Evolutionary conservation across 2,888 invertebrate species (phyloP), one percentile per base, ranked within the genome.

Genomic region (Allolobophora icterica): DNA sequence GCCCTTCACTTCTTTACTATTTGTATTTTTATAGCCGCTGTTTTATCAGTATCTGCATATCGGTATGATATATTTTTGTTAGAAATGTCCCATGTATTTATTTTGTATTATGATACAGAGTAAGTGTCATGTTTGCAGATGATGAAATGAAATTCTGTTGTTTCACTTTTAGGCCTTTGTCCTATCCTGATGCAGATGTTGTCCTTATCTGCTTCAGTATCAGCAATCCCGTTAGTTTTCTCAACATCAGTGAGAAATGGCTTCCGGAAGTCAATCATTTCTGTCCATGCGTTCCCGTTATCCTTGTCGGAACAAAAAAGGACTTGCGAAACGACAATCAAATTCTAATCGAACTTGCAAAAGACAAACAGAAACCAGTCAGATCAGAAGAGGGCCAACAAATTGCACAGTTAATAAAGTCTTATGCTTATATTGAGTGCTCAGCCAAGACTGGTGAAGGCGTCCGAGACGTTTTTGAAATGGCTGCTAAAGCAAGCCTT

Each of bases 221-320:
- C 95, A 99, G 99, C 96, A 99, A 98, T 95, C 99, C 99, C 5
- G 99, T 99, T 96, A 99, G 99, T 94, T 96, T 99, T 96, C 99
- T 99, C 96, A 99, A 99, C 96, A 99, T 99, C 96, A 98, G 98
- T 93, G 99, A 99, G 96, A 99, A 99, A 96, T 99, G 99, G 99
- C 98, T 98, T 93, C 99, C 99, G 90, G 99, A 99, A 96, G 96
- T 96, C 91, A 95, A 96, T 92, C 99, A 99, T 96, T 99, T 99
- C 96, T 99, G 99, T 96, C 99, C 99, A 93, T 99, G 98, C 96
- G 99, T 99, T 95, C 99, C 99, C 94, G 99, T 99, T 94, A 98
- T 99, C 94, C 96, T 99, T 95, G 99, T 99, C 94, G 99, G 99
- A 94, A 99, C 99, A 96, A 99, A 99, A 96, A 95, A 94, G 92